A percentile compares a stretch with the other conserved stretches of the same genome.
phyloP scores from a whole-genome alignment of 2,888 invertebrate species.

The Phorcus lineatus region DNA sequence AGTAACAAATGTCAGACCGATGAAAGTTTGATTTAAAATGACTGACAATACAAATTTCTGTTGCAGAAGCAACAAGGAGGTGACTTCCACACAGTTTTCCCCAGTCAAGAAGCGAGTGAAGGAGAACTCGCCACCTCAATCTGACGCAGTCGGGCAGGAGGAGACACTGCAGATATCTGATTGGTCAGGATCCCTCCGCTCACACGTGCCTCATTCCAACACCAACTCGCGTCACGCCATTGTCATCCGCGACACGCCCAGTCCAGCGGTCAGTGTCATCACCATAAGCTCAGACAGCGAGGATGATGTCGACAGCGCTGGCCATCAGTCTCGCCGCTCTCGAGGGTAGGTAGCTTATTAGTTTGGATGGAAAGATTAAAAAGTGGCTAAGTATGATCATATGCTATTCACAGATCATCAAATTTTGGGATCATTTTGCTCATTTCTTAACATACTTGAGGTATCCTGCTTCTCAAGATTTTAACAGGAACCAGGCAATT shows the following conservation, averaged over 20 bases:
- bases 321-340: conserved; percentile 79
- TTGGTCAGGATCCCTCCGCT: conserved; percentile 37
- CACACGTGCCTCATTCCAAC: conserved; percentile 15
- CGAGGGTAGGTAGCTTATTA: background rate
- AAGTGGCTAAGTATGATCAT: too few species aligned
- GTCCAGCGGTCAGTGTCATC: conserved; percentile 94
- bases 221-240: conserved; percentile 85
- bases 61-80: conserved; percentile 76
- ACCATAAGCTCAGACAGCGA: conserved; percentile 97
- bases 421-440: too few species aligned
- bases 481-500: too few species aligned
- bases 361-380: too few species aligned
- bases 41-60: too few species aligned
- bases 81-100: conserved; percentile 85
- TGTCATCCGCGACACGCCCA: conserved; percentile 95
- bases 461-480: too few species aligned
- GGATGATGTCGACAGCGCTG: conserved; percentile 71
- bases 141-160: conserved; percentile 40
- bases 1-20: too few species aligned
- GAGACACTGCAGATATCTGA: conserved; percentile 40
- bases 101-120: conserved; percentile 98
- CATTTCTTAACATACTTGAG: too few species aligned
- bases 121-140: conserved; percentile 89
- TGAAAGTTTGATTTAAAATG: too few species aligned
- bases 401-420: too few species aligned